Percentiles rank a stretch among this genome's conserved stretches.
Evolutionary conservation across 1,140 invertebrate genomes (phyloP).

Genomic region (Zaprionus inermis): DNA sequence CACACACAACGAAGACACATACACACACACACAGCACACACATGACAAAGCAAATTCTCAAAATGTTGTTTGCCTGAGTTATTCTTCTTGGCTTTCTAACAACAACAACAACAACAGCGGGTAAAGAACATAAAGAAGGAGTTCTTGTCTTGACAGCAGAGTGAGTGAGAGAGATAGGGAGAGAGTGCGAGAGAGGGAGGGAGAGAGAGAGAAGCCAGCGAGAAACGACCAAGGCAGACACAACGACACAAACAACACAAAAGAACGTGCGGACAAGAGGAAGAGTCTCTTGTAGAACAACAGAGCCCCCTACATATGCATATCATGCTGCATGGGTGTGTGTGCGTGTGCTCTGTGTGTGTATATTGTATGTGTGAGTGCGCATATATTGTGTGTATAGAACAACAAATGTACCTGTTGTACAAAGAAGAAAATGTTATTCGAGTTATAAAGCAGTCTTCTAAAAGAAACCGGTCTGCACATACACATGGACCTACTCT

Average conservation of each 20-base stretch:
- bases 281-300: constrained; percentile 16
- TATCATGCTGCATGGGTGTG: constrained; percentile 19
- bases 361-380: constrained; percentile 18
- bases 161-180: constrained; percentile 2
- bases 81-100: constrained; percentile 64
- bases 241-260: constrained; percentile 5
- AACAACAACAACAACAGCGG: constrained; percentile 18
- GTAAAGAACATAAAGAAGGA: constrained; percentile 25
- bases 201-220: not conserved
- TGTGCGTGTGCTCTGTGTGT: constrained; percentile 34
- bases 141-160: constrained; percentile 15
- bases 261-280: constrained; percentile 6
- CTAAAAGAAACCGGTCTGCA: constrained; percentile 49
- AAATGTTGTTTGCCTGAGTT: constrained; percentile 57
- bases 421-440: constrained; percentile 47
- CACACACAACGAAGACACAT: not conserved
- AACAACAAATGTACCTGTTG: constrained; percentile 59
- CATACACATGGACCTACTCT: constrained; percentile 38
- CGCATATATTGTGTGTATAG: constrained; percentile 5
- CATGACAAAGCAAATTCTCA: constrained; percentile 70
- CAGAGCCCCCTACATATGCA: constrained; percentile 27
- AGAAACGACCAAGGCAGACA: constrained; percentile 23
- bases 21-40: not conserved
- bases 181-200: not conserved
- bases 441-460: constrained; percentile 45